These are phyloP conservation scores for Liparis tanakae DNA, from an alignment of 2,797 vertebrate genomes.

Conservation along the genomic window DNA sequence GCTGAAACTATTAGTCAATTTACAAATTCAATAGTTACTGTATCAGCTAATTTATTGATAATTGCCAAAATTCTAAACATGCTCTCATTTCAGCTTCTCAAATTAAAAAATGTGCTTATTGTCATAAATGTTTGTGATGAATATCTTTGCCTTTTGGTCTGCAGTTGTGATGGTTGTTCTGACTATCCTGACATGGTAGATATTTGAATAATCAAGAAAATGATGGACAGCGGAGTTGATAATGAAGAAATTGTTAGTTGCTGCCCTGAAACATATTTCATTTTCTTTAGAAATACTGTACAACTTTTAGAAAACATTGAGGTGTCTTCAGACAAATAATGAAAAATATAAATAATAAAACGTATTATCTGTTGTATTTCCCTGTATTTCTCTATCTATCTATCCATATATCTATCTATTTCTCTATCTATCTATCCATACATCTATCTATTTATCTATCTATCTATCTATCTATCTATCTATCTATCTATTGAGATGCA, in stretches of 20 bases:
- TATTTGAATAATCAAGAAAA: neutral
- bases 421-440: too few species aligned
- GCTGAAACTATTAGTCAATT: neutral
- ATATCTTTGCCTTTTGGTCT: neutral
- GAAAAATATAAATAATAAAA: neutral
- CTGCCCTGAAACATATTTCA: neutral
- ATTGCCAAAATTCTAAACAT: neutral
- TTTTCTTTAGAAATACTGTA: neutral
- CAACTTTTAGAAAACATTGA: neutral
- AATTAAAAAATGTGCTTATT: neutral
- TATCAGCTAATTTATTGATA: neutral
- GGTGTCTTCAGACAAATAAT: neutral
- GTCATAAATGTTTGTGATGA: neutral
- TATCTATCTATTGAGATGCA: conserved; percentile 25
- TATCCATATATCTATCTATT: conserved; percentile 13
- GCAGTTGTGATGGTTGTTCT: neutral
- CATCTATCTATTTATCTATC: too few species aligned
- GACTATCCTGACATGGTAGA: neutral
- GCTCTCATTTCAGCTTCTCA: neutral
- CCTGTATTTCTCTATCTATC: too few species aligned
- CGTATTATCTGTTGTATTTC: neutral
- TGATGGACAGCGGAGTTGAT: neutral
- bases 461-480: conserved; percentile 13
- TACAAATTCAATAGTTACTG: neutral
- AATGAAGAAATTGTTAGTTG: neutral